Evolutionary conservation across 2,113 vertebrate species (phyloP), one percentile per base, ranked within the genome.

Genomic region (Periophthalmodon schlosseri): DNA sequence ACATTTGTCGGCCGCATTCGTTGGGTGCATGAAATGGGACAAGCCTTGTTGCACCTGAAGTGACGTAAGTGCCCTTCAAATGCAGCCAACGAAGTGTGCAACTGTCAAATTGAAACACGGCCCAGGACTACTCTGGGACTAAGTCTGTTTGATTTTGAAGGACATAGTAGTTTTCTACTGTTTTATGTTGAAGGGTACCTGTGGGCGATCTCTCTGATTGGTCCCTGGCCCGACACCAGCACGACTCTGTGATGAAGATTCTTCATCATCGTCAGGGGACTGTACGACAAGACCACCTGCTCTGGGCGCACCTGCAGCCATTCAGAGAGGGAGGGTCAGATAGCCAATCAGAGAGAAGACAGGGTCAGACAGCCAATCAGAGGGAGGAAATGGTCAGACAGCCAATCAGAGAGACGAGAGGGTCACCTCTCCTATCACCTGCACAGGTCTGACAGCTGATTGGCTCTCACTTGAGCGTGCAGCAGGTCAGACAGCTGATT

Each of bases 281-380:
- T 96, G 89, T 97, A 94, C 0, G 96, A 96, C 88, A 97, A 94
- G 88, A 97, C 87, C 63, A 97, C 95, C 34, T 97, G 96, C 47
- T 96, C 94, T 18, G 94, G 94, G 0, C 91, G 84, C 65, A 97
- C 90, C 96, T 97, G 86, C 36, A 60, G 20, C 33, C 58, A 61
- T 13, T 61, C 24, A n/a, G n/a, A 61, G 11, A 61, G 21, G 28
- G 2, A 1, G 14, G n/a, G n/a, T n/a, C n/a, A n/a, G n/a, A n/a
- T n/a, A n/a, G n/a, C n/a, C n/a, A 24, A 82, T 56, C 58, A 70
- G 49, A 75, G 8, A 69, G 28, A 4, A 66, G 47, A 61, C 28
- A 70, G 58, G 36, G 16, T 56, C 34, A 6, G 33, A 36, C 20
- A 70, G 20, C 33, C 58, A 61, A 23, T 61, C 24, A 61, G 11